Base-by-base conservation (phyloP, 1,140 invertebrate species). In the Drosophila sproati region DNA sequence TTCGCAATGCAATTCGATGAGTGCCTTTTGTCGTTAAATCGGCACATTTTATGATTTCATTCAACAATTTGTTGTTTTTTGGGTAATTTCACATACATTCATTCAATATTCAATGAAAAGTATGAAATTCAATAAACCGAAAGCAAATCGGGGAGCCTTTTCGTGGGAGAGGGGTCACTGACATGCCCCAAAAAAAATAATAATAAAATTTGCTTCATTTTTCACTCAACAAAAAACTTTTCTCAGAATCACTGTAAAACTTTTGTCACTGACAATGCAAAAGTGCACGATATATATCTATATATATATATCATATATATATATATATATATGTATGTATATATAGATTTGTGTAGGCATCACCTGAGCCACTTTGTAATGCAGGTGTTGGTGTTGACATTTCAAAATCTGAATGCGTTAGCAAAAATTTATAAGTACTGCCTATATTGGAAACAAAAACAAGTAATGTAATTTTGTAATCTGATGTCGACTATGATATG, bases 371-470 rank as follows among this genome's bases (percentile, higher is more conserved):
- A 81, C 66, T 83, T 83, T 62, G 43, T 37, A 39, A 41, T 86
- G 83, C 83, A 87, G 83, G 83, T 87, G 82, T 68, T 77, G 73
- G 69, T 87, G 83, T 87, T 89, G 85, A 87, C 83, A 87, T 87
- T 87, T 87, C 83, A 73, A 87, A 87, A 87, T 87, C 77, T 82
- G 83, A 83, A 63, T 70, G 83, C 83, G 77, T 88, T 87, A 51
- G 83, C 83, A 80, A 67, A 87, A 80, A 74, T 56, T 51, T 64
- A 87, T 74, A 73, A 76, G 76, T 85, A 32, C 57, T 74, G 66
- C 72, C 59, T 75, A 71, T 47, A 71, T 37, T 20, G 2, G 45
- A 62, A 47, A 54, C 32, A 50, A 55, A 34, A 45, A 32, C 29
- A 63, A 63, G 32, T 35, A 8, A 5, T 7, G 10, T 8, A 6